A percentile compares a stretch with the other conserved stretches of the same genome.
phyloP scores from a whole-genome alignment of 1,140 invertebrate genomes.

The Plectrocnemia conspersa region DNA sequence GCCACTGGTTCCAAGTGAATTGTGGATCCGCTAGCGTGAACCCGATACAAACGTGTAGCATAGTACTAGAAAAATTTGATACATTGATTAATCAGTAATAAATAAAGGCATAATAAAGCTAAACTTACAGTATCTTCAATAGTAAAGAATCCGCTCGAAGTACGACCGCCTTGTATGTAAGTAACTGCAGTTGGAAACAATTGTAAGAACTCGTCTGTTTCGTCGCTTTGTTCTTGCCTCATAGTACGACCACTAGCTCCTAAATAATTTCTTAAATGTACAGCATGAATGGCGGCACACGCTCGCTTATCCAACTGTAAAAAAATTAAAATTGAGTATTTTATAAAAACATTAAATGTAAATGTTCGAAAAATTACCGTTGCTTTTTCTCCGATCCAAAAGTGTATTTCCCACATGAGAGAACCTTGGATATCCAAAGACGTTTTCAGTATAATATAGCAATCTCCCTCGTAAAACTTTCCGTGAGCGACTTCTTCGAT shows the following conservation, averaged over 20 bases:
- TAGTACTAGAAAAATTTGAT: constrained; percentile 59
- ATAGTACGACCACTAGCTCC: constrained; percentile 96
- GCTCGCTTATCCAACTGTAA: constrained; percentile 91
- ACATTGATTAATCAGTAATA: not conserved
- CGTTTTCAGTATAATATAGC: constrained; percentile 96
- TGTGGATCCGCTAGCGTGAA: constrained; percentile 80
- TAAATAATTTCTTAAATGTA: constrained; percentile 93
- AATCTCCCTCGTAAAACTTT: constrained; percentile 99
- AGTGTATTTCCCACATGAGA: constrained; percentile 93
- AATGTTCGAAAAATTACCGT: constrained; percentile 60
- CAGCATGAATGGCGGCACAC: constrained; percentile 98
- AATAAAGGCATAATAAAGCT: not conserved
- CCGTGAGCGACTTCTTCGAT: constrained; percentile 89
- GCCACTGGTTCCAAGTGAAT: constrained; percentile 91
- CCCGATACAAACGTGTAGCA: constrained; percentile 79
- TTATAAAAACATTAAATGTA: constrained; percentile 7
- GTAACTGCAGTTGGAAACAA: constrained; percentile 90
- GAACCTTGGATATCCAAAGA: constrained; percentile 79
- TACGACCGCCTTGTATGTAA: constrained; percentile 95
- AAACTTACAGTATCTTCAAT: constrained; percentile 85
- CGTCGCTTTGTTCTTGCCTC: constrained; percentile 94
- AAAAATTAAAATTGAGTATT: constrained; percentile 11
- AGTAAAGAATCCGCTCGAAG: constrained; percentile 95
- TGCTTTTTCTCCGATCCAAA: constrained; percentile 97
- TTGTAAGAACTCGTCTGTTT: constrained; percentile 91